These are phyloP conservation scores for Thecocarcelia acutangulata DNA, from an alignment of 2,888 invertebrate species.

Conservation along the genomic window DNA sequence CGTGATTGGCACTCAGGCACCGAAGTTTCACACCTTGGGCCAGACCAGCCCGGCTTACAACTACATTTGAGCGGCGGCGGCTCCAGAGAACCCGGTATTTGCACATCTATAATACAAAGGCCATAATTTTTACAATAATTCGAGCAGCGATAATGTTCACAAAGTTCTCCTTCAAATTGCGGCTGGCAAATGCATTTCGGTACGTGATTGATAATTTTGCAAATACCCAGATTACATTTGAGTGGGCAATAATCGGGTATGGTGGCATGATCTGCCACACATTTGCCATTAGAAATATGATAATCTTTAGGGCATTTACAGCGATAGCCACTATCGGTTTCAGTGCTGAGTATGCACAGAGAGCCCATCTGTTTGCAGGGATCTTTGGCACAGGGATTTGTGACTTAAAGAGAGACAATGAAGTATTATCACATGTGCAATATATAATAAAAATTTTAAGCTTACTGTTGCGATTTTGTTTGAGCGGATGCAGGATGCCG, in stretches of 20 bases:
- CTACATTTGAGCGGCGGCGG: slow-evolving; percentile 82
- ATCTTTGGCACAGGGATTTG: slow-evolving; percentile 84
- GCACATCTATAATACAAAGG: slow-evolving; percentile 82
- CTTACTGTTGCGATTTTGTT: slow-evolving; percentile 83
- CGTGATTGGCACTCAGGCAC: slow-evolving; percentile 83
- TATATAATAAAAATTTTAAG: slow-evolving; percentile 25
- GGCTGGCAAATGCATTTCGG: slow-evolving; percentile 86
- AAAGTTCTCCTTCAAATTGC: slow-evolving; percentile 85
- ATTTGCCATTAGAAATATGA: slow-evolving; percentile 77
- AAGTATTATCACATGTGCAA: background rate
- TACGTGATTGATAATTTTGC: slow-evolving; percentile 82
- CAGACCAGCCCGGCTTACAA: slow-evolving; percentile 86
- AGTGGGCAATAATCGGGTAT: slow-evolving; percentile 82
- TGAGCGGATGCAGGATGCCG: slow-evolving; percentile 86
- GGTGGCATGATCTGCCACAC: slow-evolving; percentile 76
- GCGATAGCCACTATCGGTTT: slow-evolving; percentile 79
- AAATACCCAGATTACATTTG: slow-evolving; percentile 85
- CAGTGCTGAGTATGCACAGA: slow-evolving; percentile 83
- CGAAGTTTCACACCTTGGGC: slow-evolving; percentile 85
- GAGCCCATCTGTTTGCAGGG: slow-evolving; percentile 85
- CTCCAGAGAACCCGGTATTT: slow-evolving; percentile 75
- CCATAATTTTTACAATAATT: slow-evolving; percentile 86
- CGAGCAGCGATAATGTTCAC: slow-evolving; percentile 87
- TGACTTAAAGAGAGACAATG: slow-evolving; percentile 74
- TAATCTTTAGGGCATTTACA: slow-evolving; percentile 85